Percentiles rank a stretch among this genome's conserved stretches.
Evolutionary conservation across 2,888 invertebrate species (phyloP).

Genomic region (Hirtodrosophila histrioides): DNA sequence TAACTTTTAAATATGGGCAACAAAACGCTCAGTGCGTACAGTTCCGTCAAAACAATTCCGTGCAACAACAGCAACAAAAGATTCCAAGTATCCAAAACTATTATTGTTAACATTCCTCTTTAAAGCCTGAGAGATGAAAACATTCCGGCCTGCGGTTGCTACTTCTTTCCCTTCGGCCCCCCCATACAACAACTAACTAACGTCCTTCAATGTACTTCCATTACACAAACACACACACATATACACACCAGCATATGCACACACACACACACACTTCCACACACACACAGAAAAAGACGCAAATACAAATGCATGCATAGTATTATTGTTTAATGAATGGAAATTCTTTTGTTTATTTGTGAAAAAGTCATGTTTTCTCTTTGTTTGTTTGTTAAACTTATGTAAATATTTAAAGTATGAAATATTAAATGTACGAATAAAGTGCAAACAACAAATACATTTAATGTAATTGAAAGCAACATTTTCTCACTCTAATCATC

Average conservation of each 20-base stretch:
- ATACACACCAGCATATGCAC: no score
- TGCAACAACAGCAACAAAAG: slow-evolving; percentile 53
- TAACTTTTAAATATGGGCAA: slow-evolving; percentile 72
- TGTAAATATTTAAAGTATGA: slow-evolving; percentile 81
- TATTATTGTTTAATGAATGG: slow-evolving; percentile 80
- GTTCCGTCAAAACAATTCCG: slow-evolving; percentile 64
- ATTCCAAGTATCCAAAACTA: slow-evolving; percentile 55
- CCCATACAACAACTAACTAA: slow-evolving; percentile 54
- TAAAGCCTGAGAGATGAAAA: slow-evolving; percentile 59
- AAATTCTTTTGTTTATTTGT: slow-evolving; percentile 81
- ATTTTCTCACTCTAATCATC: slow-evolving; percentile 1
- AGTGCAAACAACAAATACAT: slow-evolving; percentile 81
- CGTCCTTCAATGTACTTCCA: slow-evolving; percentile 78
- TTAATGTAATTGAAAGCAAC: slow-evolving; percentile 72
- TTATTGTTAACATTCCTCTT: slow-evolving; percentile 65
- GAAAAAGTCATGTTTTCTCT: slow-evolving; percentile 81
- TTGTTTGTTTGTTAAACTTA: slow-evolving; percentile 79
- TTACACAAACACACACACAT: slow-evolving; percentile 36
- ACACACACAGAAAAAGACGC: slow-evolving; percentile 40
- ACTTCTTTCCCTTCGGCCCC: slow-evolving; percentile 40
- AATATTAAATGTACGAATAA: slow-evolving; percentile 81
- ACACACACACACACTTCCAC: slow-evolving; percentile 16
- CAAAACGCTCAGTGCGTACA: slow-evolving; percentile 58
- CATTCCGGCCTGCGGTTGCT: slow-evolving; percentile 78
- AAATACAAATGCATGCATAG: slow-evolving; percentile 79